These are phyloP conservation scores for Microtus richardsoni DNA, from an alignment of 2,113 vertebrate species.

Conservation along the genomic window DNA sequence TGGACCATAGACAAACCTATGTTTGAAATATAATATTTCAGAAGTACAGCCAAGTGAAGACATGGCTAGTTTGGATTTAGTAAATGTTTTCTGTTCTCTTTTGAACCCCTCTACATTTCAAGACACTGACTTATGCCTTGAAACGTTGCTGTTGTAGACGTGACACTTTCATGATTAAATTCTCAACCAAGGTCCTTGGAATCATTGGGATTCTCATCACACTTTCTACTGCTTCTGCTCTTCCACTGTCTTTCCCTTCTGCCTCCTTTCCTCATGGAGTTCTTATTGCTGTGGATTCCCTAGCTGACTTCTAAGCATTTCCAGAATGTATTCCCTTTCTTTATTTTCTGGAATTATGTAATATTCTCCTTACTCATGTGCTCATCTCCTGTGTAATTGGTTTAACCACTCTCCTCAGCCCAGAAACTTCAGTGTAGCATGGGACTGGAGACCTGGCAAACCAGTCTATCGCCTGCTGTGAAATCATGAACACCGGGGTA, in stretches of 20 bases:
- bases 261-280: accelerated
- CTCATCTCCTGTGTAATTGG: background rate
- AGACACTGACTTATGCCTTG: background rate
- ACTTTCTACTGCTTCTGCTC: background rate
- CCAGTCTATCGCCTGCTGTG: too few relatives aligned
- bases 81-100: background rate
- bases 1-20: background rate
- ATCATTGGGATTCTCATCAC: too few relatives aligned
- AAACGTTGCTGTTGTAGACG: background rate
- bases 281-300: background rate
- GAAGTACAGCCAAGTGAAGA: background rate
- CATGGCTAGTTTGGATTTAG: background rate
- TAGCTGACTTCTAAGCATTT: background rate
- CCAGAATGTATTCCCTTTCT: background rate
- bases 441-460: background rate
- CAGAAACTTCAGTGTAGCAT: background rate
- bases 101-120: background rate
- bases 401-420: background rate
- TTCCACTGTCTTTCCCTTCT: background rate
- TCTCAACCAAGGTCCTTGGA: background rate
- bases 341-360: background rate
- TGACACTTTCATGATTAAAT: background rate
- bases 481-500: background rate
- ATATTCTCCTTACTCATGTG: background rate
- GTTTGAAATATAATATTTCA: background rate